These are phyloP conservation scores for Glossosoma conforme DNA, from an alignment of 1,140 invertebrate genomes.

Conservation along the genomic window DNA sequence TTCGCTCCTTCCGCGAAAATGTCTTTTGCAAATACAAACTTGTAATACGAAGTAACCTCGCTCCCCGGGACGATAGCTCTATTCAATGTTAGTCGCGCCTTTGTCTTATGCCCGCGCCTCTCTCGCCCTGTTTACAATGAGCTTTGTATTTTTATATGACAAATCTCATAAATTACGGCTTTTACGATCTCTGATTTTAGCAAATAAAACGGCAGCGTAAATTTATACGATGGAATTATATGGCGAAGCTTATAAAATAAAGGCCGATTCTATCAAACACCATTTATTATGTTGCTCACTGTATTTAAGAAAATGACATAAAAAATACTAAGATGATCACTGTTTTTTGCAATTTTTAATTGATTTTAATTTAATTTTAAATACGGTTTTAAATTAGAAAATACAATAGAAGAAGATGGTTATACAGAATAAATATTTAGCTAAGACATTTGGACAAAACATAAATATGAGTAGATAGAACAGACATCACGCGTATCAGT, in stretches of 20 bases:
- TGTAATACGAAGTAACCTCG: neutral
- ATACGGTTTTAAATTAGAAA: too few species aligned
- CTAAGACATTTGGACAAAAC: too few species aligned
- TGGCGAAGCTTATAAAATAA: neutral
- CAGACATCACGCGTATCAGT: too few species aligned
- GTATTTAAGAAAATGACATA: neutral
- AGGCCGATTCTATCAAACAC: constrained; percentile 4
- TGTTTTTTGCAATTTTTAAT: neutral
- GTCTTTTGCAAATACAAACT: constrained; percentile 7
- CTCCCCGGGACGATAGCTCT: neutral
- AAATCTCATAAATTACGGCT: constrained; percentile 11
- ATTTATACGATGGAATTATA: too few species aligned
- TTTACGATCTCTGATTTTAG: constrained; percentile 7
- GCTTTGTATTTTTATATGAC: constrained; percentile 14
- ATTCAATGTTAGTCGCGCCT: constrained; percentile 14
- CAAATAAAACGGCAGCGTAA: too few species aligned
- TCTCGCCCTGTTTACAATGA: constrained; percentile 1
- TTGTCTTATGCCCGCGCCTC: constrained; percentile 1
- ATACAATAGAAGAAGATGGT: too few species aligned
- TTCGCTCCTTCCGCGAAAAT: constrained; percentile 9
- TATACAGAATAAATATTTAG: too few species aligned
- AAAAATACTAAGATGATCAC: neutral
- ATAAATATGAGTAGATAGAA: too few species aligned
- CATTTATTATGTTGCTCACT: neutral
- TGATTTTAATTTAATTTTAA: too few species aligned